Conservation (phyloP, 2,113 vertebrate species). For the Myotis brandtii region DNA sequence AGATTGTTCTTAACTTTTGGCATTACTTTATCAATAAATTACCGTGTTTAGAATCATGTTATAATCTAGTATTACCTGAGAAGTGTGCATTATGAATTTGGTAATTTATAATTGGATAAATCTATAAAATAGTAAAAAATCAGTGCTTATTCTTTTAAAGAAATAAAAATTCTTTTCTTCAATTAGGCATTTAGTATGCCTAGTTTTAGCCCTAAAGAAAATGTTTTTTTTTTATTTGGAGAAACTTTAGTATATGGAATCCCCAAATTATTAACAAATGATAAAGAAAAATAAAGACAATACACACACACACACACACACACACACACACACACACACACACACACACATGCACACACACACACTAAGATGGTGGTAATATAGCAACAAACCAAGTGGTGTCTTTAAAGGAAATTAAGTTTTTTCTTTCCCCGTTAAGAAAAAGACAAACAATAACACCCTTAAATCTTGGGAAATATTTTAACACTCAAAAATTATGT, state of each 20-base stretch:
- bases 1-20: slow-evolving; percentile 8
- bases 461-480: background rate
- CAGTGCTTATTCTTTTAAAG: background rate
- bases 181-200: background rate
- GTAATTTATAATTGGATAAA: slow-evolving; percentile 19
- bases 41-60: background rate
- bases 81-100: background rate
- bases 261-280: background rate
- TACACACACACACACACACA: background rate
- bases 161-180: background rate
- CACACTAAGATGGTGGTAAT: background rate
- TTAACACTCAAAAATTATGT: slow-evolving; percentile 30
- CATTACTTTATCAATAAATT: slow-evolving; percentile 18
- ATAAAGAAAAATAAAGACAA: background rate
- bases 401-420: background rate
- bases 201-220: background rate
- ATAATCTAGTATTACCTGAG: background rate
- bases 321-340: background rate
- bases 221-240: background rate
- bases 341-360: background rate
- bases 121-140: background rate
- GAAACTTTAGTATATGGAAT: background rate
- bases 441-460: background rate
- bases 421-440: background rate
- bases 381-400: background rate